Evolutionary conservation across 2,113 vertebrate genomes (phyloP), one percentile per base, ranked within the genome.

Genomic region (Tachuris rubrigastra): DNA sequence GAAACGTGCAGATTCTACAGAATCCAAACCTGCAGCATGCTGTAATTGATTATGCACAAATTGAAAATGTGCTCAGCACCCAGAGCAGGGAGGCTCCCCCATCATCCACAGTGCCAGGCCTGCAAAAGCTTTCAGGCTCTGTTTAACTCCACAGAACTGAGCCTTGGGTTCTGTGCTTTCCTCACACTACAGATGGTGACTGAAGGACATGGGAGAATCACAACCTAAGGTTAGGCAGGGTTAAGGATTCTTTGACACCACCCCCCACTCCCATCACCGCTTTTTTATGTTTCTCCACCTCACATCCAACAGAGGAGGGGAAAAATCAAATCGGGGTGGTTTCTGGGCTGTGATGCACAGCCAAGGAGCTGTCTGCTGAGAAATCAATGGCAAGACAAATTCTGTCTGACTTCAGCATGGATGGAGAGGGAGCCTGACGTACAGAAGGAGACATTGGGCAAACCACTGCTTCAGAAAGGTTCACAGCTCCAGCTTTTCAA

Each of bases 211-310:
- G 44, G 60, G 35, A 75, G 41, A 72, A 82, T 20, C 41, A 52
- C 37, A 83, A 8, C 10, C 56, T 14, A 7, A 41, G 14, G 35
- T 47, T 44, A 44, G n/a, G 49, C 17, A 65, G 30, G 56, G 81
- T 63, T 81, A 74, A 75, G 28, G 39, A n/a, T 47, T 79, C 87
- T 65, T 62, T 87, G 14, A 44, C 5, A 23, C 1, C 10, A n/a
- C n/a, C 58, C 4, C 0, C 9, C 56, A 2, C 4, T 0, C 9
- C 4, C 28, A 12, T 5, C 44, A 9, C 0, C 5, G 9, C 8
- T 85, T 90, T 86, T 28, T 72, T 88, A 33, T 18, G 3, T 55
- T 90, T 89, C 50, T 78, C 39, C 42, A 71, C 15, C 21, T 81
- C 14, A 10, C 9, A 50, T n/a, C 6, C 31, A 75, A 67, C 14